phyloP scores from a whole-genome alignment of 1,140 invertebrate species.

The Papilio xuthus region DNA sequence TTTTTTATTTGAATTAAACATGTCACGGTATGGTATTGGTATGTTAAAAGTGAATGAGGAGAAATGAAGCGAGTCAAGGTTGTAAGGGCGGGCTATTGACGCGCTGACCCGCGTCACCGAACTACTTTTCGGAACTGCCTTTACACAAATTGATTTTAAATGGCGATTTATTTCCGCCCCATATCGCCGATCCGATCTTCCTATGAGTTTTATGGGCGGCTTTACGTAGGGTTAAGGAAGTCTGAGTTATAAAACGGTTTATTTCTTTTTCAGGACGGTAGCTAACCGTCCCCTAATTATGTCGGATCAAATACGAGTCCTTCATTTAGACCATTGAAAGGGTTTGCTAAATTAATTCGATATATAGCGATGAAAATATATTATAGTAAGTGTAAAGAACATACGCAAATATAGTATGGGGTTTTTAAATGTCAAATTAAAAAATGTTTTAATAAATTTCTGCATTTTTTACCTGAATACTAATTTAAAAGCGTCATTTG shows the following conservation, averaged over 20 bases:
- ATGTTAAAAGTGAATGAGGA: constrained; percentile 52
- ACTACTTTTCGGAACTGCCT: constrained; percentile 48
- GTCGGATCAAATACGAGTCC: constrained; percentile 37
- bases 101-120: constrained; percentile 51
- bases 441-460: neutral
- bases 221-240: constrained; percentile 77
- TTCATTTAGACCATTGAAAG: constrained; percentile 27
- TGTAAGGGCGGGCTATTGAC: constrained; percentile 40
- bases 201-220: constrained; percentile 78
- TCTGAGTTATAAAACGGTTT: constrained; percentile 77
- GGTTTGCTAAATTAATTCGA: constrained; percentile 29
- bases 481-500: no score
- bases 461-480: no score
- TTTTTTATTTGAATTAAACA: neutral
- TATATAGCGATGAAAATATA: neutral
- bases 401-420: no score
- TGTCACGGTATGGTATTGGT: neutral
- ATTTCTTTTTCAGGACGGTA: constrained; percentile 71
- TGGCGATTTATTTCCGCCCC: constrained; percentile 79
- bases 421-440: no score
- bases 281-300: constrained; percentile 64
- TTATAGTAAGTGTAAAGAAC: no score
- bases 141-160: constrained; percentile 80
- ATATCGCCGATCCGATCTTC: constrained; percentile 79
- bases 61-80: constrained; percentile 47